Evolutionary conservation across 30 jellyfish, hydroid and myxozoan species (phyloP).

Genomic region (Euphysa ruthae): DNA sequence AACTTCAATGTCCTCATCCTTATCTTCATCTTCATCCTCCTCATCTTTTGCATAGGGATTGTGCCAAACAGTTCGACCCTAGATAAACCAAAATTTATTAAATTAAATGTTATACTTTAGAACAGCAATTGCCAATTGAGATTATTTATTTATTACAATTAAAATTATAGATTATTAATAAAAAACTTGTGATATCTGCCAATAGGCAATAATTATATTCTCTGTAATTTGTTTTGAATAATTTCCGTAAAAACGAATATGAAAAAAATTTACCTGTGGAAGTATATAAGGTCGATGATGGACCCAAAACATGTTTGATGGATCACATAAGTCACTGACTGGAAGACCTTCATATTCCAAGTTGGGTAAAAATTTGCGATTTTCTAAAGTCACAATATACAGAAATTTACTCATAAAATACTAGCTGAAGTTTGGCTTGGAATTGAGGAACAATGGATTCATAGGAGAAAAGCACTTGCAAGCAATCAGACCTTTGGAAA

Average conservation of each 20-base stretch:
- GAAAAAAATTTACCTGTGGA: conserved; percentile 71
- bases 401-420: too few relatives aligned
- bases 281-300: conserved; percentile 73
- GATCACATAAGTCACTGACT: conserved; percentile 77
- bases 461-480: too few relatives aligned
- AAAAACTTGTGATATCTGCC: too few relatives aligned
- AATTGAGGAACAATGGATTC: too few relatives aligned
- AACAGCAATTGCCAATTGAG: too few relatives aligned
- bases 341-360: conserved; percentile 90
- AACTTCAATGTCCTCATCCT: conserved; percentile 78
- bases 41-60: conserved; percentile 71
- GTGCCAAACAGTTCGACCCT: conserved; percentile 87
- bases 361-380: conserved; percentile 49
- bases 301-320: conserved; percentile 80
- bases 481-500: too few relatives aligned
- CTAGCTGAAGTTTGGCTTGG: too few relatives aligned
- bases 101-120: too few relatives aligned
- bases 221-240: not conserved
- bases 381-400: too few relatives aligned
- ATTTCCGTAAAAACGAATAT: not conserved
- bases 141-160: too few relatives aligned
- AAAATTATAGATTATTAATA: too few relatives aligned
- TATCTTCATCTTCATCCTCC: conserved; percentile 89
- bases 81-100: not conserved
- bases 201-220: too few relatives aligned